Evolutionary conservation across 2,797 vertebrate species (phyloP).

Genomic region (Anniella stebbinsi): DNA sequence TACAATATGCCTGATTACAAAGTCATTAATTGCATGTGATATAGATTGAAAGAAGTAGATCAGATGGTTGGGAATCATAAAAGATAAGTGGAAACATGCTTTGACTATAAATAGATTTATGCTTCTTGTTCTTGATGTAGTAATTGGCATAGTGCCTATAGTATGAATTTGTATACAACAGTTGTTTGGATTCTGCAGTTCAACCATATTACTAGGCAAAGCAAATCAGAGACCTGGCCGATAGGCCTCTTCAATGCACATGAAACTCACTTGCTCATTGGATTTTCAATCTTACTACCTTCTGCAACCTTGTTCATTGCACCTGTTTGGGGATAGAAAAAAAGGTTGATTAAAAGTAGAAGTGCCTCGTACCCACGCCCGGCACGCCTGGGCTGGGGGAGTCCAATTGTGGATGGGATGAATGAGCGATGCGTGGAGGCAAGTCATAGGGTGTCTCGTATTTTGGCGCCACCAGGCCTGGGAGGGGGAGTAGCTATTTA

Average conservation of each 20-base stretch:
- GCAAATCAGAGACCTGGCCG: background rate
- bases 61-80: background rate
- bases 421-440: too few relatives aligned
- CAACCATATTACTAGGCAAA: background rate
- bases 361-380: too few relatives aligned
- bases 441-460: too few relatives aligned
- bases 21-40: background rate
- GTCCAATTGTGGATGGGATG: too few relatives aligned
- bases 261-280: background rate
- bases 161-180: background rate
- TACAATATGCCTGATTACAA: background rate
- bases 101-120: background rate
- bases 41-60: slow-evolving; percentile 4
- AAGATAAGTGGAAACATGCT: background rate
- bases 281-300: background rate
- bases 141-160: background rate
- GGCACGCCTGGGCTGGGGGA: too few relatives aligned
- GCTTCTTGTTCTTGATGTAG: slow-evolving; percentile 5
- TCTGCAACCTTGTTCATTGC: slow-evolving; percentile 1
- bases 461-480: too few relatives aligned
- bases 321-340: background rate
- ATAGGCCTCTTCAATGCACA: background rate
- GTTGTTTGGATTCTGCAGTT: background rate
- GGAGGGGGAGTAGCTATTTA: too few relatives aligned
- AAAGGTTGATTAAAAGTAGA: slow-evolving; percentile 9